These are phyloP conservation scores for Astyanax mexicanus DNA, from an alignment of 2,797 vertebrate species.

Conservation along the genomic window DNA sequence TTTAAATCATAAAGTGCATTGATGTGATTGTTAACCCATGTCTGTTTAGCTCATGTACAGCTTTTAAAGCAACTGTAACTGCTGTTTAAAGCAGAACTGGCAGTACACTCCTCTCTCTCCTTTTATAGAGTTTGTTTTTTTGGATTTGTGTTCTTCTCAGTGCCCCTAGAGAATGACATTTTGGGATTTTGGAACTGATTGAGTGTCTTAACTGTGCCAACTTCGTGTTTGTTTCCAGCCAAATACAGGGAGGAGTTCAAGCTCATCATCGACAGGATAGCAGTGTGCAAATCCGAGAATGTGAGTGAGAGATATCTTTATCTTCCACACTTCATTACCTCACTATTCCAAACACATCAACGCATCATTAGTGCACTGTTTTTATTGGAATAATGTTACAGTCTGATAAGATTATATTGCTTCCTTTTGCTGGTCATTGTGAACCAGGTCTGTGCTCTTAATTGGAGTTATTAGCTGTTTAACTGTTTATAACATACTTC, in stretches of 20 bases:
- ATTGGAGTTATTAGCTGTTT: no score
- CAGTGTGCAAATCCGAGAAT: conserved; percentile 82
- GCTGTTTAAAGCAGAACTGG: not conserved
- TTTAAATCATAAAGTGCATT: no score
- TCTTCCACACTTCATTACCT: conserved; percentile 23
- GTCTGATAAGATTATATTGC: conserved; percentile 3
- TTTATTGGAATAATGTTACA: conserved; percentile 10
- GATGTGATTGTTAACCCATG: no score
- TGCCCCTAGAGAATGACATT: not conserved
- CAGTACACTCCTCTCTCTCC: not conserved
- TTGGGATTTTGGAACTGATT: not conserved
- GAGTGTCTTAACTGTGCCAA: conserved; percentile 26
- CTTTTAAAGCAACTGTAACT: no score
- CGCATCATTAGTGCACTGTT: not conserved
- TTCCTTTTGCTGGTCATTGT: not conserved
- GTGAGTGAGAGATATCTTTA: conserved; percentile 73
- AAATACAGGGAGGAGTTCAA: conserved; percentile 87
- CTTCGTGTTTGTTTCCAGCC: conserved; percentile 67
- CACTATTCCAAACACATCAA: not conserved
- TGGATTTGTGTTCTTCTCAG: not conserved
- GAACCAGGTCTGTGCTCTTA: not conserved
- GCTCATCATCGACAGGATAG: conserved; percentile 80
- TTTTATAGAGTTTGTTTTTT: not conserved
- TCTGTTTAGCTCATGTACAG: no score
- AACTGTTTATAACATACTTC: no score